Conservation (phyloP, 2,113 vertebrate genomes). For the Axis porcinus region DNA sequence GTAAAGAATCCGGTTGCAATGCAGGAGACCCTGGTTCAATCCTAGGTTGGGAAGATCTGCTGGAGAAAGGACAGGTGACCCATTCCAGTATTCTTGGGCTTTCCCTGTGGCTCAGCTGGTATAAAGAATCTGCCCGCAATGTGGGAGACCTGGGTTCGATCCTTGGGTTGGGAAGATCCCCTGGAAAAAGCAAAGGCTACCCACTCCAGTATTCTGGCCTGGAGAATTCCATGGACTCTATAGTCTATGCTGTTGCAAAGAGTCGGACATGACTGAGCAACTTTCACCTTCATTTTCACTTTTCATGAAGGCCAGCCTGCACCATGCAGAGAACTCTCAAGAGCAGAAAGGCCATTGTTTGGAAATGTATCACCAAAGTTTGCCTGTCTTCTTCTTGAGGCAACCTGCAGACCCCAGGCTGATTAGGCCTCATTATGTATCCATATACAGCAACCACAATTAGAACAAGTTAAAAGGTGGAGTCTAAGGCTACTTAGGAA, state of each 20-base stretch:
- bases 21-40: neutral
- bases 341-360: neutral
- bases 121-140: neutral
- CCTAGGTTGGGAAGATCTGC: neutral
- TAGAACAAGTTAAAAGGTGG: neutral
- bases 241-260: neutral
- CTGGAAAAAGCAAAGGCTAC: neutral
- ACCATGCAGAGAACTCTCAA: neutral
- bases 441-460: neutral
- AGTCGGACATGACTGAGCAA: neutral
- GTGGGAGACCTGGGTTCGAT: neutral
- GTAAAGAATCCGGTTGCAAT: neutral
- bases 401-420: neutral
- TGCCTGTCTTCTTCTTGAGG: neutral
- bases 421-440: fast-evolving
- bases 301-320: neutral
- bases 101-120: neutral
- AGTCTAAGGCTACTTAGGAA: neutral
- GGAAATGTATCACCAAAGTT: neutral
- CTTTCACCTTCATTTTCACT: neutral
- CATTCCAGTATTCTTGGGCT: neutral
- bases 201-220: neutral
- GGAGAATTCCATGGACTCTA: neutral
- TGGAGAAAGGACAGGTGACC: neutral
- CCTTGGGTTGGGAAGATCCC: neutral